Conservation (phyloP, 2,113 vertebrate genomes). For the Silurus glanis region DNA sequence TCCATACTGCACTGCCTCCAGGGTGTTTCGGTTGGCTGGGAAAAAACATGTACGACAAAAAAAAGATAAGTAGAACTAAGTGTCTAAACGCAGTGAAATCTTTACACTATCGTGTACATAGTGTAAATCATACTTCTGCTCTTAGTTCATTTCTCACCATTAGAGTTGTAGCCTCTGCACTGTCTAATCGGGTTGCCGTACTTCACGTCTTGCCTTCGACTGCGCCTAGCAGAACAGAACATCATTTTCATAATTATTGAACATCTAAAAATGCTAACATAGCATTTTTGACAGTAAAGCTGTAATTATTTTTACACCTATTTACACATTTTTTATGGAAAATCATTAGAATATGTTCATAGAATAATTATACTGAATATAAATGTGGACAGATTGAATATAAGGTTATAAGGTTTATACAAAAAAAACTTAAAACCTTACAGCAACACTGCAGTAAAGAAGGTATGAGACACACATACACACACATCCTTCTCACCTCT, state of each 20-base stretch:
- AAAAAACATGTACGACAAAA: conserved; percentile 1
- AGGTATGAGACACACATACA: not conserved
- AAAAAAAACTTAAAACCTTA: too few species aligned
- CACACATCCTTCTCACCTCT: conserved; percentile 76
- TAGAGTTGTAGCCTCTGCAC: conserved; percentile 81
- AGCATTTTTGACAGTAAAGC: not conserved
- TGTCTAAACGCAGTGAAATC: not conserved
- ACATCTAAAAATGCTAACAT: not conserved
- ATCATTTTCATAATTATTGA: conserved; percentile 15
- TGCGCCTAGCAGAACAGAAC: conserved; percentile 69
- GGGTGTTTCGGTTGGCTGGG: conserved; percentile 86
- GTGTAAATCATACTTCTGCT: not conserved
- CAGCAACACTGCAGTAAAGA: not conserved
- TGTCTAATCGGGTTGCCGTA: conserved; percentile 83
- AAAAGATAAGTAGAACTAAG: not conserved
- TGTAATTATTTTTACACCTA: not conserved
- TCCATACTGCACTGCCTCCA: conserved; percentile 90
- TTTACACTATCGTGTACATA: not conserved
- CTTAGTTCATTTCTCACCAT: conserved; percentile 65
- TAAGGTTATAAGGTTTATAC: not conserved
- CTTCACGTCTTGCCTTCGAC: conserved; percentile 81
- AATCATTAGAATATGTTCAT: not conserved
- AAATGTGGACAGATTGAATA: not conserved
- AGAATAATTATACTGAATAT: too few species aligned
- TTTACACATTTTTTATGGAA: not conserved